Base-by-base conservation (phyloP, 2,888 invertebrate genomes). In the Calameuta filiformis region DNA sequence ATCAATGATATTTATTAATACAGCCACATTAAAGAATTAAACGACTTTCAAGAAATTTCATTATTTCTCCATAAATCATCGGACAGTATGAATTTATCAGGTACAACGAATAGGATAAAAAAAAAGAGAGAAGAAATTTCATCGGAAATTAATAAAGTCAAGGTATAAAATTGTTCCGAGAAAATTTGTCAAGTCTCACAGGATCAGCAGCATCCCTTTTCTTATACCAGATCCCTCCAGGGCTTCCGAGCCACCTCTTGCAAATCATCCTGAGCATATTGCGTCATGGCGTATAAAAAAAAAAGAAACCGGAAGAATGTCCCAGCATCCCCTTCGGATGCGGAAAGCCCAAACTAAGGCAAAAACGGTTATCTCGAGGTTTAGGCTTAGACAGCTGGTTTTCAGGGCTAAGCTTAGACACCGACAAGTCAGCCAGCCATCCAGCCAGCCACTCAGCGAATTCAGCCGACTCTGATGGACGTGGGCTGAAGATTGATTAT, bases 401-500 rank as follows among this genome's bases (percentile, higher is more conserved):
- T 56, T 56, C 56, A 56, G 9, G 56, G 9, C 2, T 1, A 56
- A 9, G 56, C 56, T 56, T 56, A 23, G 56, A 23, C 56, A 23
- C 56, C 23, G 56, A 9, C 56, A 56, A 56, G 56, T 56, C 56
- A 56, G 56, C 15, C 40, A 23, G 23, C 56, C 56, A 56, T 23
- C 23, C 56, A 56, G 56, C 15, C 40, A 23, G 23, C 56, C 56
- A 56, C 56, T 56, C 56, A 56, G 56, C 56, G 23, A 56, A 56
- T 56, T 56, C 56, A 2, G 23, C 9, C 9, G 56, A 23, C 2
- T 56, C 9, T 9, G 56, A 56, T 9, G 56, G 56, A 71, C 34
- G 71, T 23, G 71, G 77, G 69, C 69, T n/a, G 69, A 37, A 75
- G 77, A 77, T 77, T 75, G 77, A 77, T 71, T 77, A 34, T 75